Evolutionary conservation across 2,888 invertebrate species (phyloP), one percentile per base, ranked within the genome.

Genomic region (Scaptodrosophila latifasciaeformis): DNA sequence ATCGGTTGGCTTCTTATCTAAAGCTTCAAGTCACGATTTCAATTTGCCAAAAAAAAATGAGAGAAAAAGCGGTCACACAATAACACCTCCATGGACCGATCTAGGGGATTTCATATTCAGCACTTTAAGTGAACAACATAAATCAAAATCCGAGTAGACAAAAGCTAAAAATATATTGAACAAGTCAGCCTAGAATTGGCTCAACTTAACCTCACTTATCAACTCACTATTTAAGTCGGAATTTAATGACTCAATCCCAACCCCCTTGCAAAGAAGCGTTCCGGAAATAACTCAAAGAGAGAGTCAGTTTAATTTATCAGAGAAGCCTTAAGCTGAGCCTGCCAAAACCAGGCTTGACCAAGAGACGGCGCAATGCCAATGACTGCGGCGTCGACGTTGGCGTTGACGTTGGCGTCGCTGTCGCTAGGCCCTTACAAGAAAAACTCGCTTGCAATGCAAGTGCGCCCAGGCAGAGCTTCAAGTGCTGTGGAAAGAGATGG

Each of bases 11-110:
- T 24, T 12, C 75, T 76, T 76, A 76, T 81, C 81, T 76, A 67
- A 71, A 82, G 82, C 83, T 50, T 52, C 71, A 62, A 70, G 80
- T 82, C 82, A 82, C 82, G 82, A 82, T 70, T 69, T 65, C 70
- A 76, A 82, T 81, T 83, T 81, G 82, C 60, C 62, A 67, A 64
- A 48, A 24, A 29, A 59, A 70, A 70, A 59, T 55, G 51, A 49
- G 17, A 60, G 56, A 67, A 60, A 55, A 34, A 34, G 34, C 12
- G 24, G 59, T 30, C 62, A 52, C 62, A 63, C 51, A 39, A 68
- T n/a, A n/a, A n/a, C n/a, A n/a, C n/a, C n/a, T n/a, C n/a, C n/a
- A n/a, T n/a, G n/a, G 64, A 72, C 67, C 74, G 80, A 74, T 63
- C 74, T 80, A 77, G n/a, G n/a, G 64, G 78, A 76, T 76, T 76